phyloP scores from a whole-genome alignment of 2,888 invertebrate genomes.

The Biston betularia region DNA sequence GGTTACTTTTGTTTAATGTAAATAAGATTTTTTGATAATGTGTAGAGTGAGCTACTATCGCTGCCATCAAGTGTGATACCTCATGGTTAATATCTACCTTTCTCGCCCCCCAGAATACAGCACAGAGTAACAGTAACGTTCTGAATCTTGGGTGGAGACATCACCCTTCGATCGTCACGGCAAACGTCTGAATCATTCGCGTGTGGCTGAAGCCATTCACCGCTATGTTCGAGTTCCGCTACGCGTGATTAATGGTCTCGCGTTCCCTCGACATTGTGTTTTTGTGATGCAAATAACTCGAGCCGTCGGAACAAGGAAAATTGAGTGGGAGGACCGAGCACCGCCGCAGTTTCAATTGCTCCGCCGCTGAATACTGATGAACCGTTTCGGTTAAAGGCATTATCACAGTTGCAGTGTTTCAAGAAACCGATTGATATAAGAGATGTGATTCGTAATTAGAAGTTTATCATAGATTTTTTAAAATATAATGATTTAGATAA shows the following conservation, averaged over 20 bases:
- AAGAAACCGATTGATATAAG: conserved; percentile 58
- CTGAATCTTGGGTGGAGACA: conserved; percentile 34
- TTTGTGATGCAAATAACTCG: conserved; percentile 86
- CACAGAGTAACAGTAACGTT: conserved; percentile 8
- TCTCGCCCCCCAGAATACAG: too few species aligned
- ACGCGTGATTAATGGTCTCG: conserved; percentile 83
- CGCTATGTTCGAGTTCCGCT: conserved; percentile 74
- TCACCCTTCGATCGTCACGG: conserved; percentile 64
- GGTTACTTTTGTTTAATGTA: too few species aligned
- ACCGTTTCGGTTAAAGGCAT: conserved; percentile 76
- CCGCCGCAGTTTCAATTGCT: conserved; percentile 84
- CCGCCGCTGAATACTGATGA: conserved; percentile 83
- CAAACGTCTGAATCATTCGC: conserved; percentile 81
- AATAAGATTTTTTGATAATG: too few species aligned
- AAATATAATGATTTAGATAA: too few species aligned
- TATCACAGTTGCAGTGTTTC: conserved; percentile 71
- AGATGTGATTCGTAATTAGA: conserved; percentile 50
- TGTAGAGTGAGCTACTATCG: too few species aligned
- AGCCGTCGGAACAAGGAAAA: conserved; percentile 84
- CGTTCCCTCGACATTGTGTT: conserved; percentile 84
- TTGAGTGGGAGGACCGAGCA: conserved; percentile 82
- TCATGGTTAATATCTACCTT: too few species aligned
- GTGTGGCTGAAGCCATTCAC: conserved; percentile 81
- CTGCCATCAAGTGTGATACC: too few species aligned
- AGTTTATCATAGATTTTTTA: too few species aligned